These are phyloP conservation scores for Lasius platythorax DNA, from an alignment of 2,888 invertebrate genomes.

Conservation along the genomic window DNA sequence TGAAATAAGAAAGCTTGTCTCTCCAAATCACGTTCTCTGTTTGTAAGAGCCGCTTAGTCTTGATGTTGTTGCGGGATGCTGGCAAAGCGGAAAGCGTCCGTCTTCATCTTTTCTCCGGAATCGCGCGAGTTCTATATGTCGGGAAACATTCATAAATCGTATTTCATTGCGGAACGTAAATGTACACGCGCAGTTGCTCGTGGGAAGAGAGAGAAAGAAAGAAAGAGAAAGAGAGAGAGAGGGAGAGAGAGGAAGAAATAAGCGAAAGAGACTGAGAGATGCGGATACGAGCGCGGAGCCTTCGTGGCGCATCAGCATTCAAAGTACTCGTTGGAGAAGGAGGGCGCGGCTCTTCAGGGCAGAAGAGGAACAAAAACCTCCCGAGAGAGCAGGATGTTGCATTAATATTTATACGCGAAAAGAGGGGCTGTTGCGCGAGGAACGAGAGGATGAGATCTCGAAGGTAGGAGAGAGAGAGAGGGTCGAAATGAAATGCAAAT, in stretches of 20 bases:
- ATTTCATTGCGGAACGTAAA: conserved; percentile 75
- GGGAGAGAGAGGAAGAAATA: conserved; percentile 10
- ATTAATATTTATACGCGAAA: conserved; percentile 86
- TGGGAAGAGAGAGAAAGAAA: conserved; percentile 17
- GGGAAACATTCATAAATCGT: conserved; percentile 81
- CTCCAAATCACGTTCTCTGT: neutral
- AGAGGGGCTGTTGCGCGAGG: conserved; percentile 77
- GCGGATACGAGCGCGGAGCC: conserved; percentile 58
- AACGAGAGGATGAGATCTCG: conserved; percentile 58
- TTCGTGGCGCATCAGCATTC: conserved; percentile 85
- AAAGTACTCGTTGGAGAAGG: conserved; percentile 82
- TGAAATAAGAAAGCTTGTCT: neutral
- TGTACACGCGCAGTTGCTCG: conserved; percentile 61
- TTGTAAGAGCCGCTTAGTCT: neutral
- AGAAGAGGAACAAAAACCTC: conserved; percentile 84
- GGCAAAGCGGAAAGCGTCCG: neutral
- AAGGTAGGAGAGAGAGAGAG: conserved; percentile 62
- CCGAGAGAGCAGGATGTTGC: conserved; percentile 85
- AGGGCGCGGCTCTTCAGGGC: conserved; percentile 74
- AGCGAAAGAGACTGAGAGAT: conserved; percentile 51
- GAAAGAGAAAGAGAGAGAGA: conserved; percentile 17
- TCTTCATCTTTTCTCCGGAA: conserved; percentile 42
- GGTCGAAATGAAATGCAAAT: conserved; percentile 86
- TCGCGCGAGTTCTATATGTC: conserved; percentile 29
- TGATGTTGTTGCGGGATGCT: neutral